phyloP scores from a whole-genome alignment of 2,797 vertebrate species.

The Etheostoma nigrum region DNA sequence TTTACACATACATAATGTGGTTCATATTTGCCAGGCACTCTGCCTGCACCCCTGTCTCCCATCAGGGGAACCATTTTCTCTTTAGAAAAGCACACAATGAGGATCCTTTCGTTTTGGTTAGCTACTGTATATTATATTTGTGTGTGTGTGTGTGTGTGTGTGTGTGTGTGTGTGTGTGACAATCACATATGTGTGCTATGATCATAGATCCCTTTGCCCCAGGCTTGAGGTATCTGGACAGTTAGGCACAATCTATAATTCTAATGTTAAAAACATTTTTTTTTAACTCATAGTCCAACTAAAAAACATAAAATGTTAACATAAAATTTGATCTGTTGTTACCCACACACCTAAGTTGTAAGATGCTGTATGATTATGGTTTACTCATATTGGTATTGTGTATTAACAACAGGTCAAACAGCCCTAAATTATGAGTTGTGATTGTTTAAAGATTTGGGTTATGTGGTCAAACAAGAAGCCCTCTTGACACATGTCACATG shows the following conservation, averaged over 20 bases:
- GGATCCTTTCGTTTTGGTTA: constrained; percentile 28
- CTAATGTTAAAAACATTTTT: not conserved
- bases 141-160: constrained; percentile 6
- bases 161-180: constrained; percentile 4
- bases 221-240: constrained; percentile 2
- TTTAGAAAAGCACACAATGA: constrained; percentile 61
- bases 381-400: not conserved
- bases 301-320: not conserved
- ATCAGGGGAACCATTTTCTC: constrained; percentile 68
- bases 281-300: not conserved
- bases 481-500: not conserved
- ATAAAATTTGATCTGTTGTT: not conserved
- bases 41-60: constrained; percentile 34
- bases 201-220: constrained; percentile 6
- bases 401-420: not conserved
- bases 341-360: not conserved
- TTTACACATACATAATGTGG: constrained; percentile 50
- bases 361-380: not conserved
- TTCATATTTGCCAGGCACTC: constrained; percentile 29
- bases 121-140: not conserved
- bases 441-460: not conserved
- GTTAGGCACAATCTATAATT: constrained; percentile 9
- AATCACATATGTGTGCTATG: constrained; percentile 13
- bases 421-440: not conserved
- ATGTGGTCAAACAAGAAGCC: constrained; percentile 10